Evolutionary conservation across 2,113 vertebrate species (phyloP).

Genomic region (Eudyptes chrysolophus): DNA sequence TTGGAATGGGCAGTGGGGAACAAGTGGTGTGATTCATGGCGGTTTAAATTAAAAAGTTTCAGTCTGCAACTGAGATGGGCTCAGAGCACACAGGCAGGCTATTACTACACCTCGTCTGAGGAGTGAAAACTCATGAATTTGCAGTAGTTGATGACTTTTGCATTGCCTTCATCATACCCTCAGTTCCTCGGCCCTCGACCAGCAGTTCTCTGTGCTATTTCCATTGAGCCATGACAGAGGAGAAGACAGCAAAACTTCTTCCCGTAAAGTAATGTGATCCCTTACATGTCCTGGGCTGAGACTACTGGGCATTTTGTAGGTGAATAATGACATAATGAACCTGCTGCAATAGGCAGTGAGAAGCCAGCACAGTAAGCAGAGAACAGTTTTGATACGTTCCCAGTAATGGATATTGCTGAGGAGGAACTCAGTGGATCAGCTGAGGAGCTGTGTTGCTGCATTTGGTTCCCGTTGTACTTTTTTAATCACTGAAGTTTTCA

Average conservation of each 20-base stretch:
- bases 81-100: neutral
- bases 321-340: neutral
- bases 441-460: neutral
- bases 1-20: neutral
- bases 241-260: neutral
- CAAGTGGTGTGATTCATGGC: neutral
- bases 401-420: neutral
- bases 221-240: neutral
- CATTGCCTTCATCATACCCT: neutral
- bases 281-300: neutral
- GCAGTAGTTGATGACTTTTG: neutral
- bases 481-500: conserved; percentile 20
- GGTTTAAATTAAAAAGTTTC: neutral
- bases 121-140: neutral
- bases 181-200: neutral
- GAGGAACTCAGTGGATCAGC: neutral
- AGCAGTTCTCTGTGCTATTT: neutral
- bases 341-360: neutral
- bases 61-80: neutral
- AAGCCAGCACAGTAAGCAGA: neutral
- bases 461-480: neutral
- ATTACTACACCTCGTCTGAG: neutral
- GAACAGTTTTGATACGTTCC: neutral
- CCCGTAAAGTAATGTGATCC: neutral
- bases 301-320: neutral